These are phyloP conservation scores for Cylindroiulus punctatus DNA, from an alignment of 2,888 invertebrate genomes.

Conservation along the genomic window DNA sequence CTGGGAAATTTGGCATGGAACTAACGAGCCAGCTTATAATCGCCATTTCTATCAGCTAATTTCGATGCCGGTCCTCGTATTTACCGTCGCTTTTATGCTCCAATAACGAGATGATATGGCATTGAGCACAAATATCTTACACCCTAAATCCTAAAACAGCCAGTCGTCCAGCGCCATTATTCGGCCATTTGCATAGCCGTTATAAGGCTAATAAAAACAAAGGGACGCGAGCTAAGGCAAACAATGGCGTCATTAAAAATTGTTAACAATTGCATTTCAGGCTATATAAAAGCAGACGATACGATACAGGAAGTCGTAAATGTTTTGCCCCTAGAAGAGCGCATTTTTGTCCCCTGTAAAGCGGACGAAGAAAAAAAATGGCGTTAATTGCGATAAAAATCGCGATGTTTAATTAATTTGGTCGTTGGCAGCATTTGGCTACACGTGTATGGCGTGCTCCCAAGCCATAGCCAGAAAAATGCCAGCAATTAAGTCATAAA, in stretches of 20 bases:
- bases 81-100: not conserved
- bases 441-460: constrained; percentile 10
- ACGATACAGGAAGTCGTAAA: constrained; percentile 16
- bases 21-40: not conserved
- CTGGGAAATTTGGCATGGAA: not conserved
- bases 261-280: constrained; percentile 15
- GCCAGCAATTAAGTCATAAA: constrained; percentile 11
- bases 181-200: constrained; percentile 13
- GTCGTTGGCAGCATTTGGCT: not conserved
- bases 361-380: not conserved
- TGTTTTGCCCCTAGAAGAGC: not conserved
- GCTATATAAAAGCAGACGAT: not conserved
- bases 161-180: not conserved
- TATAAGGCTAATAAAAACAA: not conserved
- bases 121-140: not conserved
- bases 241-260: not conserved
- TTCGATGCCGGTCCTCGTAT: not conserved
- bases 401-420: constrained; percentile 32
- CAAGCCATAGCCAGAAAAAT: not conserved
- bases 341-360: constrained; percentile 15
- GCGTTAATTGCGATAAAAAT: constrained; percentile 32
- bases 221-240: not conserved
- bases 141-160: not conserved
- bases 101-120: not conserved
- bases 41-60: not conserved